Evolutionary conservation across 1,140 invertebrate species (phyloP), one percentile per base, ranked within the genome.

Genomic region (Tetramorium alpestre): DNA sequence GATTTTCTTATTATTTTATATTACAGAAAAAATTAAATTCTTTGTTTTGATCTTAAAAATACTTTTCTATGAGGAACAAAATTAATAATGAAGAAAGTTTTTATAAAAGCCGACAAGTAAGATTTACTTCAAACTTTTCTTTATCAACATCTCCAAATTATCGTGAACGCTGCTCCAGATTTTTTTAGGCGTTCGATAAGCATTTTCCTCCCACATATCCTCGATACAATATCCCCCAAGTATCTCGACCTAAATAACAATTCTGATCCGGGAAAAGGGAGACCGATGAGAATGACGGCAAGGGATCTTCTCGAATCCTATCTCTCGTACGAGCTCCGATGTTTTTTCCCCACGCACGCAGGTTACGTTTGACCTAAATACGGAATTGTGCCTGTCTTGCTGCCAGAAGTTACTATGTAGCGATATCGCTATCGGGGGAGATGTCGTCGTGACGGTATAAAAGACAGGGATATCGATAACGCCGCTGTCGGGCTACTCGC

Each of bases 391-490:
- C 28, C 69, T 82, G 69, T 84, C 67, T 62, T 18, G 28, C 54
- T 47, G 56, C 41, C 80, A 69, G 80, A 84, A 84, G 54, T 47
- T 69, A 60, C 38, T 22, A 13, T 41, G 33, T 54, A 38, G 18
- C 51, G 80, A 81, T 70, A 81, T 81, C 33, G 77, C 33, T 81
- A 70, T 81, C 77, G 47, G 28, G 28, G 44, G 33, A 80, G 77
- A 80, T 69, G 47, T 54, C 77, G 28, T 80, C 51, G 51, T 73
- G 80, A 73, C 67, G 51, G 38, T 47, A 82, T 70, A 82, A 82
- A 82, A 82, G 67, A 82, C 80, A 73, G 80, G 80, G 67, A 82
- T 82, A 82, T 82, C 80, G 80, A 82, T 82, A 82, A 82, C 67
- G 65, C 49, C 28, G 67, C 78, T 82, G 67, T 73, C 80, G 38